Conservation (phyloP, 2,113 vertebrate genomes). For the Forbesichthys papilliferus region DNA sequence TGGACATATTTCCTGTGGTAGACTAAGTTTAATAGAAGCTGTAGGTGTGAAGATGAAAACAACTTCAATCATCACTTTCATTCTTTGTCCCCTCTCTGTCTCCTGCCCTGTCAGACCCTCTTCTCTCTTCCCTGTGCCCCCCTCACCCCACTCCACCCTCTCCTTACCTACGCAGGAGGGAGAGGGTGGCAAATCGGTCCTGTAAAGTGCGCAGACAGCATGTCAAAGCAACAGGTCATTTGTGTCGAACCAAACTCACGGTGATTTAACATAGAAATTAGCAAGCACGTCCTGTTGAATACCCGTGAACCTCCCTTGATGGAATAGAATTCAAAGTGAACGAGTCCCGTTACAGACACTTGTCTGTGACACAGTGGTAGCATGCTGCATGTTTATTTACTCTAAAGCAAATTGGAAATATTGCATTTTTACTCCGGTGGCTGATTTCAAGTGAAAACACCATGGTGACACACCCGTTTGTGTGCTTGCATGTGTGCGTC, state of each 20-base stretch:
- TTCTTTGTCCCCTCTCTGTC: conserved; percentile 17
- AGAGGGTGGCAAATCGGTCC: neutral
- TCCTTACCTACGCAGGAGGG: neutral
- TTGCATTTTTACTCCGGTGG: conserved; percentile 56
- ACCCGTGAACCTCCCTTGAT: conserved; percentile 12
- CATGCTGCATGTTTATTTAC: too few species aligned
- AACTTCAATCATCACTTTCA: conserved; percentile 48
- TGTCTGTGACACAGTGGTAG: too few species aligned
- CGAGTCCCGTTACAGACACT: too few species aligned
- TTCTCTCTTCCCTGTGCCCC: neutral
- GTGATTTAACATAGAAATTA: conserved; percentile 9
- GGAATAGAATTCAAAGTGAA: conserved; percentile 20
- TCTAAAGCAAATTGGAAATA: conserved; percentile 29
- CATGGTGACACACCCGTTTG: conserved; percentile 32
- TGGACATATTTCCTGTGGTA: neutral
- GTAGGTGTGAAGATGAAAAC: conserved; percentile 51
- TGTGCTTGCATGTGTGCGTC: conserved; percentile 20
- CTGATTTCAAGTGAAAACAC: conserved; percentile 48
- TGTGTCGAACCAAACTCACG: conserved; percentile 5
- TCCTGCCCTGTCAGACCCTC: conserved; percentile 25
- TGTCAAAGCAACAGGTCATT: conserved; percentile 39
- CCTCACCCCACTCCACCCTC: conserved; percentile 1
- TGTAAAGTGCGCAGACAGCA: conserved; percentile 31
- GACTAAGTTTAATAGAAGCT: conserved; percentile 43
- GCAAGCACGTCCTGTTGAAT: neutral